Evolutionary conservation across 2,113 vertebrate genomes (phyloP), one percentile per base, ranked within the genome.

Genomic region (Dromas ardeola): DNA sequence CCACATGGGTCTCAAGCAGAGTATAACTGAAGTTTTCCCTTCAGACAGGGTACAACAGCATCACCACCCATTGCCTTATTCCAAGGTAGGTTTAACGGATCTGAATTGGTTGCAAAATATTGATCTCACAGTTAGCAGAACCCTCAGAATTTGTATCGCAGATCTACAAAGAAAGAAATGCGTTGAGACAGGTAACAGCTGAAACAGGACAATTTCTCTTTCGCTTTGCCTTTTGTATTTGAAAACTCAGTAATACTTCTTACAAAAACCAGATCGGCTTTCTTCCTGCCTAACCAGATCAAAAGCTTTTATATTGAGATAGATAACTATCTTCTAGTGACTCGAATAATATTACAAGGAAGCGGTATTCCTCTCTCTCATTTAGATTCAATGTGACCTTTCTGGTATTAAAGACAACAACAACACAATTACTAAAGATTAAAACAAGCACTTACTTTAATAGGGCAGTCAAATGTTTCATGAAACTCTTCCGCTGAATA

Each of bases 401-500:
- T 92, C 43, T 86, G 62, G 93, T 95, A 96, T 67, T 96, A 94
- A 95, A 90, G 90, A 93, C 7, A 36, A 50, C 21, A 94, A n/a
- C 70, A 94, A 5, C 47, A 70, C 50, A 95, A 89, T 77, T 96
- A 86, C 79, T 90, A 63, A 84, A 81, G 86, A 97, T 91, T 91
- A 90, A 95, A 95, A 95, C 61, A 86, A 96, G 77, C 82, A 97
- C 99, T 98, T 98, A 99, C 99, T 98, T 99, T 99, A 98, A 99
- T 98, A 90, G 99, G 99, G 97, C 99, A 99, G 98, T 99, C 99
- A 97, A 99, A 99, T 5, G 98, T 99, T 97, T 99, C 99, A 30
- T 99, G 99, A 97, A 99, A 99, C 97, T 99, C 99, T 97, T 99
- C 99, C 38, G 99, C 99, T 53, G 99, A 99, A 96, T 99, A 99